Conservation (phyloP, 2,113 vertebrate genomes). For the Sminthopsis crassicaudata region DNA sequence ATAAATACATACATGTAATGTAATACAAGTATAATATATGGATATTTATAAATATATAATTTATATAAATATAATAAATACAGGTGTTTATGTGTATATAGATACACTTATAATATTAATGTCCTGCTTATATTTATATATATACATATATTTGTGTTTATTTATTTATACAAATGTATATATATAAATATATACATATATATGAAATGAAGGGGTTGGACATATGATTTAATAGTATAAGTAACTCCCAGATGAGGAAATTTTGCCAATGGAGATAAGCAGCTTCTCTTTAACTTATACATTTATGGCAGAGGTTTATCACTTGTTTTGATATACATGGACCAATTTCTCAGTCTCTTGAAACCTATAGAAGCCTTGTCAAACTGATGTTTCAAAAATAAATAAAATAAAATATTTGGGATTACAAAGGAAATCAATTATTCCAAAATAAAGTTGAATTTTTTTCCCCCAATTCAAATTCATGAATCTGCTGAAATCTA, state of each 20-base stretch:
- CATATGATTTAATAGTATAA: background rate
- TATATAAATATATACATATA: too few relatives aligned
- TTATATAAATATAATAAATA: background rate
- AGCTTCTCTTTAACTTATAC: background rate
- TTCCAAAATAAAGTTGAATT: background rate
- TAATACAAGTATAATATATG: background rate
- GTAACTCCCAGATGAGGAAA: background rate
- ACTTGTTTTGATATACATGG: background rate
- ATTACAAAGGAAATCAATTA: background rate
- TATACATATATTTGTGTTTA: background rate
- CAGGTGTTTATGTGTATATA: background rate
- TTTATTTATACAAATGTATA: too few relatives aligned
- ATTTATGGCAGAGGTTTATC: background rate
- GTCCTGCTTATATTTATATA: background rate
- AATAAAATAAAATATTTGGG: background rate
- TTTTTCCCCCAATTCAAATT: background rate
- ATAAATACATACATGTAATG: background rate
- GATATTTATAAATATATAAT: too few relatives aligned
- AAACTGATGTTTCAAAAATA: background rate
- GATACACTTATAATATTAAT: background rate
- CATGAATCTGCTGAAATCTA: background rate
- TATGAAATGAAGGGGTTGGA: background rate
- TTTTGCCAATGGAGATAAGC: background rate
- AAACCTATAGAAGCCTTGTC: background rate
- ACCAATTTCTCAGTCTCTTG: background rate